These are phyloP conservation scores for Myotis planiceps DNA, from an alignment of 2,797 vertebrate genomes.

Conservation along the genomic window DNA sequence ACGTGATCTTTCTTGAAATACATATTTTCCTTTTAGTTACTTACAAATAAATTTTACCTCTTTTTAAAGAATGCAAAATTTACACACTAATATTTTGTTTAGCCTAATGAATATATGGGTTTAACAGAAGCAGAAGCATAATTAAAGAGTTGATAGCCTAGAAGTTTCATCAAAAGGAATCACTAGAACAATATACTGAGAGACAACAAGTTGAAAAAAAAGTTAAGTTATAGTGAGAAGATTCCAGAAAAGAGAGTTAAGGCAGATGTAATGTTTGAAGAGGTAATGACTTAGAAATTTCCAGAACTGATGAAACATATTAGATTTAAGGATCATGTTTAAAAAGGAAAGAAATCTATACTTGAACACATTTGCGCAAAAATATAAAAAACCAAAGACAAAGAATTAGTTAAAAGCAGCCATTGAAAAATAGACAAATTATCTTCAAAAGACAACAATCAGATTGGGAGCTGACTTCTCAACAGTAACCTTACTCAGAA, in stretches of 20 bases:
- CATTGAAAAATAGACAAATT: slow-evolving; percentile 16
- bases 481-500: neutral
- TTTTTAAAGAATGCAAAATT: neutral
- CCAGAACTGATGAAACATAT: neutral
- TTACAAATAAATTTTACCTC: neutral
- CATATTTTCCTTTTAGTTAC: neutral
- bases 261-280: neutral
- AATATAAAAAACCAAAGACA: neutral
- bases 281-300: neutral
- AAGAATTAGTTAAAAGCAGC: neutral
- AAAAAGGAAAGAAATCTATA: neutral
- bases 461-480: neutral
- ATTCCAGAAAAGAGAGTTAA: neutral
- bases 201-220: neutral
- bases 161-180: slow-evolving; percentile 11
- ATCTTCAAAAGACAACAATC: neutral
- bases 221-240: neutral
- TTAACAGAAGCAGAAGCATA: neutral
- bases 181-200: neutral
- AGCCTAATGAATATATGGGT: neutral
- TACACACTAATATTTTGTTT: neutral
- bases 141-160: neutral
- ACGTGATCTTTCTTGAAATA: neutral
- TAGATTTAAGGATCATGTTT: neutral
- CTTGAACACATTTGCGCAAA: neutral